Evolutionary conservation across 2,113 vertebrate genomes (phyloP), one percentile per base, ranked within the genome.

Genomic region (Pipa parva): DNA sequence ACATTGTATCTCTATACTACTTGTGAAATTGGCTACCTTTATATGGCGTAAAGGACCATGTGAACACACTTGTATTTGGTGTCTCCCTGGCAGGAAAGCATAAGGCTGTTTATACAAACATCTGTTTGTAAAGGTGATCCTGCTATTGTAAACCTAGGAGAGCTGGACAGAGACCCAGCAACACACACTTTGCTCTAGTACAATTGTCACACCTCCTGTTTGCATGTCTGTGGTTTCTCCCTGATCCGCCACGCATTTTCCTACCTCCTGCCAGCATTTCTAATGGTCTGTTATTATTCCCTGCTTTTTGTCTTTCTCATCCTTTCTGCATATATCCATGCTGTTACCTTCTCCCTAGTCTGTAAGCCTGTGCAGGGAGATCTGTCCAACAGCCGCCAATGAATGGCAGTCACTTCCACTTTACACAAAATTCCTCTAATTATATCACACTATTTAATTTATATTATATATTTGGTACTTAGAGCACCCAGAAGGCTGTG

Each of bases 1-100:
- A 61, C 49, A 50, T 36, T n/a, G 7, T 70, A 61, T 61, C 65
- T 69, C 36, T 29, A 61, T 70, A 61, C 66, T 60, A 60, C 24
- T 60, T 27, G 7, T 36, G 59, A 39, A 69, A 42, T 51, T 60
- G 28, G 46, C 56, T 69, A 45, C 65, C 57, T 50, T 52, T 60
- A 60, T 69, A 36, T 69, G 59, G 65, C 65, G 25, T n/a, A n/a
- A 57, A 60, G 46, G 33, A 33, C 25, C 26, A 45, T 67, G 33
- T 52, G 46, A 61, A 61, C 56, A 28, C 26, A 42, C 20, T 27
- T 69, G 42, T 12, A 49, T n/a, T 17, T 27, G 31, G 22, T 59
- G 33, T 22, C 46, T 45, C 58, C 60, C 33, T 61, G 21, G 48
- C 21, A 61, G 57, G 31, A 68, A 50, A 7, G 28, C 22, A 42